These are phyloP conservation scores for Troides helena DNA, from an alignment of 2,888 invertebrate genomes.

Conservation along the genomic window DNA sequence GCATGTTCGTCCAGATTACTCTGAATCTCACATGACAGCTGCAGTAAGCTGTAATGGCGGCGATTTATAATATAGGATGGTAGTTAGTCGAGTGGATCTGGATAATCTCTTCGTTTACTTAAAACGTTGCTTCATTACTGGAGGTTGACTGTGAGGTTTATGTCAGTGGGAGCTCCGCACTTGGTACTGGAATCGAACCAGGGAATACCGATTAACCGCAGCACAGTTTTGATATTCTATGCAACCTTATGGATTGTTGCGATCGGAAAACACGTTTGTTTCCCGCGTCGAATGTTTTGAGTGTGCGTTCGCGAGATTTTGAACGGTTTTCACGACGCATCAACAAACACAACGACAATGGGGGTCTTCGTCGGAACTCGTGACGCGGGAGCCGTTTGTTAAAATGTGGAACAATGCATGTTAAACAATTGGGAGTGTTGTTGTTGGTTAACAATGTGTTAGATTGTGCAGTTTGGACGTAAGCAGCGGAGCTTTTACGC, in stretches of 20 bases:
- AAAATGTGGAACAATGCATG: constrained; percentile 77
- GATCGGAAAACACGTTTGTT: constrained; percentile 40
- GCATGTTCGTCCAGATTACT: no score
- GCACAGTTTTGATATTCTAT: constrained; percentile 34
- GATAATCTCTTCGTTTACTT: no score
- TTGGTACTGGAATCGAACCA: no score
- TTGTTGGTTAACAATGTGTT: constrained; percentile 63
- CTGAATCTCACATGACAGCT: no score
- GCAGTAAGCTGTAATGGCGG: no score
- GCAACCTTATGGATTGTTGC: constrained; percentile 27
- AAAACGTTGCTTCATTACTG: no score
- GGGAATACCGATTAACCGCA: neutral
- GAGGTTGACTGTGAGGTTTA: no score
- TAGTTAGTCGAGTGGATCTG: no score
- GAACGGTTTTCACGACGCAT: constrained; percentile 57
- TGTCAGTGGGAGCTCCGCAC: no score
- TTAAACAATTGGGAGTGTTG: constrained; percentile 74
- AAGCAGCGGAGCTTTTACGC: constrained; percentile 56
- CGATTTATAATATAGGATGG: no score
- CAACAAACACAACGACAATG: constrained; percentile 77
- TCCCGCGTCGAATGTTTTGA: constrained; percentile 57
- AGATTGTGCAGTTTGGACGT: constrained; percentile 54
- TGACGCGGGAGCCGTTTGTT: constrained; percentile 56
- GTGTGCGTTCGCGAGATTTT: constrained; percentile 68
- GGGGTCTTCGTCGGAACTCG: constrained; percentile 68